These are phyloP conservation scores for Capreolus pygargus DNA, from an alignment of 2,113 vertebrate species.

Conservation along the genomic window DNA sequence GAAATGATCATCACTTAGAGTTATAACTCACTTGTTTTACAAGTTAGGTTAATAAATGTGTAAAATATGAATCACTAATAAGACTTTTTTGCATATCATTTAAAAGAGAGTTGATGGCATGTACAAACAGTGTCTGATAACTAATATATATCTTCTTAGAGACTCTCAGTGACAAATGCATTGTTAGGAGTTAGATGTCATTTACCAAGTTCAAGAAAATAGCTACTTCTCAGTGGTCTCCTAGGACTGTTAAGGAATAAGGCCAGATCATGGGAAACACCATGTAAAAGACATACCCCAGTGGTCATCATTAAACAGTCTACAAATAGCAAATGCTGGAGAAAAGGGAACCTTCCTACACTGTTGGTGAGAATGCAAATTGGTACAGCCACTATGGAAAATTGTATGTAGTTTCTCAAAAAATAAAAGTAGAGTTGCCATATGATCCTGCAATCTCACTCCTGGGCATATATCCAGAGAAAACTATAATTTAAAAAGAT, in stretches of 20 bases:
- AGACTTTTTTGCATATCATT: background rate
- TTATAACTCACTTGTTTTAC: conserved; percentile 16
- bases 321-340: background rate
- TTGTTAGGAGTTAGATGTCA: background rate
- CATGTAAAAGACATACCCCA: background rate
- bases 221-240: background rate
- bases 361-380: background rate
- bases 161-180: background rate
- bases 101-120: background rate
- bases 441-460: background rate
- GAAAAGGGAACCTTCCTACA: background rate
- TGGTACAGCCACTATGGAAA: background rate
- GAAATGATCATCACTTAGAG: conserved; percentile 28
- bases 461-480: background rate
- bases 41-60: conserved; percentile 14
- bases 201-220: background rate
- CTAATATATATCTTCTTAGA: background rate
- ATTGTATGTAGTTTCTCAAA: background rate
- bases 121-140: background rate
- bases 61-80: background rate
- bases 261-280: background rate
- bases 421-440: background rate
- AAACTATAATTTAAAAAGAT: background rate
- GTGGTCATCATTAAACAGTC: background rate
- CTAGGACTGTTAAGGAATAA: background rate